Base-by-base conservation (phyloP, 2,797 vertebrate genomes). In the Aselliscus stoliczkanus region DNA sequence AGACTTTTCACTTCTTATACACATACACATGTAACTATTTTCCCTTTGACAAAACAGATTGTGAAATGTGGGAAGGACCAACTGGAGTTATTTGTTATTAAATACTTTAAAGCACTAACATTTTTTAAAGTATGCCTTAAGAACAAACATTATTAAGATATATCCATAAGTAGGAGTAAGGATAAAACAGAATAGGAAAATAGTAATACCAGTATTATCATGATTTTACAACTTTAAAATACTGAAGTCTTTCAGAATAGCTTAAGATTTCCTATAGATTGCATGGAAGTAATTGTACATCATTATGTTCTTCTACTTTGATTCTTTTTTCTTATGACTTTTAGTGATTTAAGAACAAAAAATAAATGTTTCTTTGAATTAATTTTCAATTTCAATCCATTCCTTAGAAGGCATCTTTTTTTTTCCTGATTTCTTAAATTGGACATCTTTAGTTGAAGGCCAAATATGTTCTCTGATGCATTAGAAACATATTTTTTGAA, bases 171-270 rank as follows among this genome's bases (percentile, higher is more conserved):
- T 25, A 87, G 12, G 44, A 73, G 8, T 64, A 23, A 86, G 27
- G 92, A 87, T 60, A 83, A 89, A 95, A 60, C 8, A 87, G 42
- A 76, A 75, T 44, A 76, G 7, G 27, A 11, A 69, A 80, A 25
- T 31, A 52, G 18, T 34, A 72, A 87, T 69, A 10, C 5, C 23
- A 67, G 15, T 84, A 50, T 58, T 77, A 44, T 34, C 50, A 56
- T 79, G 10, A n/a, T 50, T 97, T 96, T 93, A 17, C 17, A 73
- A 54, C 6, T 88, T 94, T 75, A 80, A 60, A 81, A 50, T 86
- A n/a, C 31, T 21, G 75, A 31, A 44, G 11, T 47, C 29, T 75
- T 86, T 90, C 20, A 76, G 60, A 95, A 65, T 21, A 76, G 7
- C 15, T 8, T 75, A 88, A 82, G 7, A 56, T 70, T 95, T 91